Conservation (phyloP, 2,888 invertebrate species). For the Cheilosia urbana region DNA sequence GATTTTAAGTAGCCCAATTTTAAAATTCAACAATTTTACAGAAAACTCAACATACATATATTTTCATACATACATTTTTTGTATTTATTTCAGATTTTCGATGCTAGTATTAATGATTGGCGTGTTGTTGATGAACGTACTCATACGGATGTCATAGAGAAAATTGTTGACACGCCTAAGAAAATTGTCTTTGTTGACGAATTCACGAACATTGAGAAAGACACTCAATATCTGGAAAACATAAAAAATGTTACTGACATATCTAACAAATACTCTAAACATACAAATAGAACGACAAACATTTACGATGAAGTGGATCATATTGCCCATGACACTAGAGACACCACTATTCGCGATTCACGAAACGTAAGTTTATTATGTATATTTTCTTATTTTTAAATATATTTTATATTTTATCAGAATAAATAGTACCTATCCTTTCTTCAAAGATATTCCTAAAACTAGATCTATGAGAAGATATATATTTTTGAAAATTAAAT, state of each 20-base stretch:
- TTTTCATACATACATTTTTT: not conserved
- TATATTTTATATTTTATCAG: not conserved
- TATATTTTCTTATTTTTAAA: not conserved
- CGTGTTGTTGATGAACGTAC: slow-evolving; percentile 83
- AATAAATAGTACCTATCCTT: not conserved
- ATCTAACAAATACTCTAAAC: slow-evolving; percentile 80
- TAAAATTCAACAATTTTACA: too few relatives aligned
- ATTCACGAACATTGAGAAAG: slow-evolving; percentile 83
- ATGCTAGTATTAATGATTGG: slow-evolving; percentile 84
- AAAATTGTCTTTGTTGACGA: slow-evolving; percentile 83
- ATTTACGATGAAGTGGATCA: slow-evolving; percentile 82
- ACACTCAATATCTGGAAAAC: slow-evolving; percentile 81
- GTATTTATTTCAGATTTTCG: slow-evolving; percentile 80
- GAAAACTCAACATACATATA: too few relatives aligned
- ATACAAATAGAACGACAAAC: slow-evolving; percentile 81
- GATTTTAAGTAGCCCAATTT: too few relatives aligned
- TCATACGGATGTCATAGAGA: slow-evolving; percentile 84
- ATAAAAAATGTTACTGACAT: slow-evolving; percentile 81
- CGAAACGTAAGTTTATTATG: slow-evolving; percentile 79
- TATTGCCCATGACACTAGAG: slow-evolving; percentile 77
- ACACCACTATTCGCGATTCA: slow-evolving; percentile 80
- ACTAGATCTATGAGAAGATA: too few relatives aligned
- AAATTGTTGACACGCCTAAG: slow-evolving; percentile 82
- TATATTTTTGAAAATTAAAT: too few relatives aligned
- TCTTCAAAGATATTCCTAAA: too few relatives aligned